Conservation (phyloP, 2,797 vertebrate species). For the Oryzias dopingdopingensis region DNA sequence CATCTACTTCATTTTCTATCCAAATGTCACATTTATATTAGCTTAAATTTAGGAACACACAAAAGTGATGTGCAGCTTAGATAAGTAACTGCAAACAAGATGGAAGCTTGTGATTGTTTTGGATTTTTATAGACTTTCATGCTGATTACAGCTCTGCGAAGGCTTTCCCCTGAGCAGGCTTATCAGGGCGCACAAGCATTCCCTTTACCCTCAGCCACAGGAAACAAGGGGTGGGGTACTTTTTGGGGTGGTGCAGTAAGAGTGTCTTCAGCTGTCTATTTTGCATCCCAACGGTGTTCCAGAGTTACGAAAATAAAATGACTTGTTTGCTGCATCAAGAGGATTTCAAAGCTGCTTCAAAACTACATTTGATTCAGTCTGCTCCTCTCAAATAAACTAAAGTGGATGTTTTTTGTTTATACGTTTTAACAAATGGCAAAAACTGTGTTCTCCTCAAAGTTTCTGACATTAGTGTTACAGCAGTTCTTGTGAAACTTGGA, state of each 20-base stretch:
- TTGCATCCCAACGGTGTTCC: background rate
- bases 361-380: background rate
- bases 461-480: no score
- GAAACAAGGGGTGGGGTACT: slow-evolving; percentile 65
- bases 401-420: no score
- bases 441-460: no score
- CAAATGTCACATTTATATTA: no score
- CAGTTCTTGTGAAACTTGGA: no score
- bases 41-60: no score
- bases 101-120: slow-evolving; percentile 70
- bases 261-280: slow-evolving; percentile 16
- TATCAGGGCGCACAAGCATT: slow-evolving; percentile 75
- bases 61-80: background rate
- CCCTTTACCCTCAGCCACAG: slow-evolving; percentile 59
- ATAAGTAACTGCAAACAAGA: slow-evolving; percentile 59
- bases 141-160: slow-evolving; percentile 66
- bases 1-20: no score
- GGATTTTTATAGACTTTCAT: slow-evolving; percentile 69
- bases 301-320: background rate
- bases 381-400: background rate
- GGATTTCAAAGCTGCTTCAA: background rate
- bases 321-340: background rate
- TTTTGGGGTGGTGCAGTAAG: slow-evolving; percentile 16
- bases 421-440: no score
- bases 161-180: slow-evolving; percentile 66